Percentiles rank a stretch among this genome's conserved stretches.
Evolutionary conservation across 2,113 vertebrate genomes (phyloP).

Genomic region (Archocentrus centrarchus): DNA sequence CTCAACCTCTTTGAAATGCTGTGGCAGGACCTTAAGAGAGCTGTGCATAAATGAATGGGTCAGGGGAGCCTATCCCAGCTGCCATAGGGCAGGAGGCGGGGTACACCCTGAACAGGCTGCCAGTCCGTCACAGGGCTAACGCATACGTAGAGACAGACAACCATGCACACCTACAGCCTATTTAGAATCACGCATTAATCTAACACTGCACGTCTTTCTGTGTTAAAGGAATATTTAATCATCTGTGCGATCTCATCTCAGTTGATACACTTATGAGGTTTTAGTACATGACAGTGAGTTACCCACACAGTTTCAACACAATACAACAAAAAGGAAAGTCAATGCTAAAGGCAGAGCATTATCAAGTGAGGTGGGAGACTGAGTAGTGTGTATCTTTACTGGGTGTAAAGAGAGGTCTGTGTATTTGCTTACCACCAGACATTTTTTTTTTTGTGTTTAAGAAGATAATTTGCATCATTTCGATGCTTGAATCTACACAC

Average conservation of each 20-base stretch:
- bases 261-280: not conserved
- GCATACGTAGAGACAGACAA: not conserved
- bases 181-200: not conserved
- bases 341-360: not conserved
- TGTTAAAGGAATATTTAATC: no score
- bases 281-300: not conserved
- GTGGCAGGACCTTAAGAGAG: not conserved
- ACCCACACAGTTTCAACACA: not conserved
- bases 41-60: not conserved
- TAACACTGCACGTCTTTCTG: not conserved
- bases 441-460: not conserved
- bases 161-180: not conserved
- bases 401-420: not conserved
- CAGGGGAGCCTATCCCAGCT: not conserved
- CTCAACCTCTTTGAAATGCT: not conserved
- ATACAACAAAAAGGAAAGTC: not conserved
- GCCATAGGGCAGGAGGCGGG: not conserved
- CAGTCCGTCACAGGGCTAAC: not conserved
- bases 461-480: slow-evolving; percentile 7
- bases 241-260: not conserved
- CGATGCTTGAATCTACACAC: slow-evolving; percentile 3
- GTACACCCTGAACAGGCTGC: not conserved
- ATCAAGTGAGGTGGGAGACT: not conserved
- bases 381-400: not conserved
- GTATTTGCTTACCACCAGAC: not conserved